Base-by-base conservation (phyloP, 2,888 invertebrate genomes). In the Caenorhabditis wallacei region DNA sequence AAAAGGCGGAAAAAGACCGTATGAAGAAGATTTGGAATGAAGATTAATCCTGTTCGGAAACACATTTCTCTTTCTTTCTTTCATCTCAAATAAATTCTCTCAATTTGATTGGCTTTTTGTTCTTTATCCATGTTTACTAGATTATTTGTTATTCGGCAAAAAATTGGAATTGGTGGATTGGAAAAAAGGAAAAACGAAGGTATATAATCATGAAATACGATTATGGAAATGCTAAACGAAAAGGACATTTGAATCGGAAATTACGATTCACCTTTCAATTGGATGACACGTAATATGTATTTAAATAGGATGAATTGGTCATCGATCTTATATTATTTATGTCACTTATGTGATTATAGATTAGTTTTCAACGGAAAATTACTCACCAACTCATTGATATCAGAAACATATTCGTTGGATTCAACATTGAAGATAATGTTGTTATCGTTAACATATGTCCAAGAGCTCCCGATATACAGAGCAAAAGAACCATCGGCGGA, bases 311-410 rank as follows among this genome's bases (percentile, higher is more conserved):
- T 30, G 30, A 3, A 3, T 30, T 30, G 30, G 3, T 30, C 30
- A 30, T 30, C 30, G 30, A 30, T 30, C 3, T 30, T 8, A 5
- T 30, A 30, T 30, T 5, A 30, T 5, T 5, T 3, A 30, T 30
- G 8, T 5, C 8, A 30, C 3, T 5, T 30, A 30, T 30, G 30
- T 30, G 30, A 8, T 30, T 30, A 8, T 30, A 30, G 30, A 30
- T 8, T 30, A 30, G n/a, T n/a, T n/a, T n/a, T n/a, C 37, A 43
- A 59, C 59, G 13, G 37, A 43, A 48, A 11, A 13, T 1, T 11
- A 81, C 86, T 68, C 54, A 90, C 89, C 88, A 88, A 18, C 87
- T 87, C 90, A 90, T 90, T 46, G 88, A 88, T 63, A 90, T 90
- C 57, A 90, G 72, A 46, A 90, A 85, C 68, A 87, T 81, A 70